phyloP scores from a whole-genome alignment of 1,140 invertebrate genomes.

The Euschistus heros region DNA sequence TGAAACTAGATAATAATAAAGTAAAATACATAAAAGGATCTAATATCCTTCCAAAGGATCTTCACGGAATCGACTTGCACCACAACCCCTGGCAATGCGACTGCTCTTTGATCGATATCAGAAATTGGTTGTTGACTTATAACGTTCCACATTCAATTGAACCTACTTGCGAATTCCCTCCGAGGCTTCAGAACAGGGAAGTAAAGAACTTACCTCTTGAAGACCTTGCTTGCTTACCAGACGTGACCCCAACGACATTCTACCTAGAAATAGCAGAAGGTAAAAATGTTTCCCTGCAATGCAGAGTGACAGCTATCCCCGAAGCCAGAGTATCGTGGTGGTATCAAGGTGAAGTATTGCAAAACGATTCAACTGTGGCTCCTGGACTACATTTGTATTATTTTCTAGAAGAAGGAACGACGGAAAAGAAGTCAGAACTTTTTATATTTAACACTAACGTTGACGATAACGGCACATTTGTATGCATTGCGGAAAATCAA shows the following conservation, averaged over 20 bases:
- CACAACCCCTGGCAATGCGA: slow-evolving; percentile 84
- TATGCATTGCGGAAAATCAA: slow-evolving; percentile 68
- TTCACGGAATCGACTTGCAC: slow-evolving; percentile 68
- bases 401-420: slow-evolving; percentile 52
- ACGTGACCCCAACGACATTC: slow-evolving; percentile 55
- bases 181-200: slow-evolving; percentile 48
- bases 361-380: slow-evolving; percentile 53
- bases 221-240: slow-evolving; percentile 73
- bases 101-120: slow-evolving; percentile 62
- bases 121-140: slow-evolving; percentile 63
- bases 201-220: slow-evolving; percentile 56
- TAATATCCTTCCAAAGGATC: slow-evolving; percentile 54
- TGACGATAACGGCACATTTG: slow-evolving; percentile 69
- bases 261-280: slow-evolving; percentile 66
- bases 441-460: slow-evolving; percentile 60
- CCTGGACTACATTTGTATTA: slow-evolving; percentile 52
- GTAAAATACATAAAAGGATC: slow-evolving; percentile 56
- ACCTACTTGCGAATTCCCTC: slow-evolving; percentile 62
- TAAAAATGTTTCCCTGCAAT: slow-evolving; percentile 64
- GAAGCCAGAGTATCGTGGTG: slow-evolving; percentile 68
- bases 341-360: slow-evolving; percentile 60
- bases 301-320: slow-evolving; percentile 64
- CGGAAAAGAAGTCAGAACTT: slow-evolving; percentile 61
- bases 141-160: slow-evolving; percentile 56
- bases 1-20: slow-evolving; percentile 70